Conservation (phyloP, 1,140 invertebrate species). For the Halyomorpha halys region DNA sequence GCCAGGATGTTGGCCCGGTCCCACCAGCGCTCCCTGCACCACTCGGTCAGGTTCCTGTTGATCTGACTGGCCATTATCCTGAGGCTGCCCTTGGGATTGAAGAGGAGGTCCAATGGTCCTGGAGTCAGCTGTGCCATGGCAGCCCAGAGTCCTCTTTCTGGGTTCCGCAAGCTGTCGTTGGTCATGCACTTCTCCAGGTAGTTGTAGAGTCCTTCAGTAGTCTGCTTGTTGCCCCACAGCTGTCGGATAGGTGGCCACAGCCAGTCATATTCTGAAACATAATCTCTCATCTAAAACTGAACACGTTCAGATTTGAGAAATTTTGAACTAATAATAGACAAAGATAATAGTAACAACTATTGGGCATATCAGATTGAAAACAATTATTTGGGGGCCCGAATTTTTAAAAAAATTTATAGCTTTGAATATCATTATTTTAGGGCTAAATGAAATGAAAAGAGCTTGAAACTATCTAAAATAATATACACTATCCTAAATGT, state of each 20-base stretch:
- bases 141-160: slow-evolving; percentile 51
- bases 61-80: slow-evolving; percentile 56
- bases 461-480: too few species aligned
- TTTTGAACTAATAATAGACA: too few species aligned
- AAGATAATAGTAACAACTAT: too few species aligned
- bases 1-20: slow-evolving; percentile 59
- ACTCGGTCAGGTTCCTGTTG: slow-evolving; percentile 54
- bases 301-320: too few species aligned
- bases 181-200: slow-evolving; percentile 45
- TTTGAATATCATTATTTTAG: too few species aligned
- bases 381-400: too few species aligned
- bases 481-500: too few species aligned
- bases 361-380: too few species aligned
- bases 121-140: slow-evolving; percentile 74
- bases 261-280: slow-evolving; percentile 51
- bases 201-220: slow-evolving; percentile 39
- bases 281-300: too few species aligned
- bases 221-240: slow-evolving; percentile 53
- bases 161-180: slow-evolving; percentile 35
- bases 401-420: too few species aligned
- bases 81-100: slow-evolving; percentile 48
- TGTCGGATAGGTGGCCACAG: slow-evolving; percentile 60
- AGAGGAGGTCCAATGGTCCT: slow-evolving; percentile 52
- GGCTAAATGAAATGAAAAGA: too few species aligned
- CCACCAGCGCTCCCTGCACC: slow-evolving; percentile 48